Conservation (phyloP, 1,140 invertebrate genomes). For the Callitettix versicolor region DNA sequence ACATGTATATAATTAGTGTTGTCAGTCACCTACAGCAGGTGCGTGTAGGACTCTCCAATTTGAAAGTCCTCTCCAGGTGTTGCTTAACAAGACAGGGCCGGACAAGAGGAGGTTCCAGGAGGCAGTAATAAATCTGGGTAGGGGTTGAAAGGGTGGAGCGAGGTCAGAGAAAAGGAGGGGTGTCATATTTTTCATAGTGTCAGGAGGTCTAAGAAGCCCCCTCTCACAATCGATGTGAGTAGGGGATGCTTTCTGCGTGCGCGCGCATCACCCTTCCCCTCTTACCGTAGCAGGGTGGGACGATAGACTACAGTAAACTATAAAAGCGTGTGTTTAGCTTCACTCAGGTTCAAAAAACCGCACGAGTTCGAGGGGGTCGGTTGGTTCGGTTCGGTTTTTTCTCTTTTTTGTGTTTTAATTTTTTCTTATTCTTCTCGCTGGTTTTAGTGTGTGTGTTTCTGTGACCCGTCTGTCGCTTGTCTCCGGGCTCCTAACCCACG, state of each 20-base stretch:
- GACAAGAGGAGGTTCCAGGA: too few relatives aligned
- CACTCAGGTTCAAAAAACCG: constrained; percentile 13
- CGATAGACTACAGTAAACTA: constrained; percentile 11
- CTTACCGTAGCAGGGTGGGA: not conserved
- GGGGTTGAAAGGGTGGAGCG: constrained; percentile 14
- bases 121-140: not conserved
- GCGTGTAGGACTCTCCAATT: too few relatives aligned
- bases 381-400: constrained; percentile 21
- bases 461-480: not conserved
- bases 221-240: constrained; percentile 1
- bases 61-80: too few relatives aligned
- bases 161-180: constrained; percentile 1
- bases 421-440: constrained; percentile 19
- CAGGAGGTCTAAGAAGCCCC: constrained; percentile 9
- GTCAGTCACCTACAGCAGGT: too few relatives aligned
- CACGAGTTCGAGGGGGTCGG: constrained; percentile 10
- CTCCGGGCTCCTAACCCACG: not conserved
- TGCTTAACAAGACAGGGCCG: too few relatives aligned
- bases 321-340: constrained; percentile 10
- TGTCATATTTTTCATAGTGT: constrained; percentile 20
- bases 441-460: constrained; percentile 6
- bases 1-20: too few relatives aligned
- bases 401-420: constrained; percentile 22
- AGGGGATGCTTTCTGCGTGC: constrained; percentile 14
- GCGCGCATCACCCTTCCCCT: constrained; percentile 17